Evolutionary conservation across 2,888 invertebrate genomes (phyloP), one percentile per base, ranked within the genome.

Genomic region (Nemotelus nigrinus): DNA sequence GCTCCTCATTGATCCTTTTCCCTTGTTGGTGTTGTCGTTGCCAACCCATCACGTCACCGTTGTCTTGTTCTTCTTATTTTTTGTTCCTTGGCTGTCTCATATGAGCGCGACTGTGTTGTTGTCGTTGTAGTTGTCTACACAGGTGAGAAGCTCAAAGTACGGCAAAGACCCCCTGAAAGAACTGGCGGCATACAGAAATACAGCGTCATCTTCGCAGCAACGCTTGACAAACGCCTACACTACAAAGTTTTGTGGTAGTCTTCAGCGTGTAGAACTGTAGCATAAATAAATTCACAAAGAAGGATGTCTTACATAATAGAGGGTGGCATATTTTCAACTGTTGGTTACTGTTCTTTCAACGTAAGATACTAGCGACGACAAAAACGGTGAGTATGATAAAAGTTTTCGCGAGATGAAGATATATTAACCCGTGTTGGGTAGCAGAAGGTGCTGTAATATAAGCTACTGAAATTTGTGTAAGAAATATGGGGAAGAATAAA

Each of bases 221-320:
- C n/a, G n/a, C 72, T 71, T 43, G 48, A 10, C 57, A 58, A 72
- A 58, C 72, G 72, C 72, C 72, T 58, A 72, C 72, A 72, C 58
- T 72, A 44, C 70, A 58, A 60, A 47, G 57, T 72, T 72, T 72
- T 57, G 60, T 72, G 58, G 72, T 72, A 25, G 45, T 72, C 58
- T 57, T 47, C 47, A 25, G 25, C 25, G 7, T 48, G 6, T 25
- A 7, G 25, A 72, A 45, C 58, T 44, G 72, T 60, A 57, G 47
- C 44, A 47, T 57, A 72, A 72, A 72, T 71, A 25, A 60, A 58
- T 72, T 72, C 72, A 57, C 43, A 6, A 47, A 60, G 60, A 65
- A 64, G 57, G 71, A 71, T n/a, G 72, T 47, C 72, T 58, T 39
- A 72, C 60, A 58, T 72, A 47, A 58, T 44, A 57, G 48, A 47